Evolutionary conservation across 2,113 vertebrate genomes (phyloP).

Genomic region (Monopterus albus): DNA sequence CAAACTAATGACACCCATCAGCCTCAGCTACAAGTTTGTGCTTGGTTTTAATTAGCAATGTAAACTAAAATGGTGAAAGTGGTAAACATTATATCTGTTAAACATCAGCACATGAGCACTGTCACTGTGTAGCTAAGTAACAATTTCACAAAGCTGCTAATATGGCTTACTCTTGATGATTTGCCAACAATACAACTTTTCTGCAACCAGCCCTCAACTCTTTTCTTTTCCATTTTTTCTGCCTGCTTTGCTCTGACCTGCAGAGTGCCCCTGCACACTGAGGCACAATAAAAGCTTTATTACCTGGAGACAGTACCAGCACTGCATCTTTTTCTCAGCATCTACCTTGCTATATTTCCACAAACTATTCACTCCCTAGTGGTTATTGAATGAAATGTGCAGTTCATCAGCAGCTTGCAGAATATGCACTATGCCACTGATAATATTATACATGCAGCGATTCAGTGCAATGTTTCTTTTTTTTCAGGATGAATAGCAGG

Average conservation of each 20-base stretch:
- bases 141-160: not conserved
- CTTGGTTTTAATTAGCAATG: not conserved
- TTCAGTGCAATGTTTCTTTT: constrained; percentile 24
- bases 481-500: constrained; percentile 32
- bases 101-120: not conserved
- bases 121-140: not conserved
- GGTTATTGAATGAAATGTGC: constrained; percentile 27
- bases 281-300: constrained; percentile 27
- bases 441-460: constrained; percentile 17
- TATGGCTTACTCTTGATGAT: not conserved
- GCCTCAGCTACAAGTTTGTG: not conserved
- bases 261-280: constrained; percentile 16
- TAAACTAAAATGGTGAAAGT: not conserved
- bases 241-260: constrained; percentile 2
- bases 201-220: not conserved
- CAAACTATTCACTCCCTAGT: constrained; percentile 21
- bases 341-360: not conserved
- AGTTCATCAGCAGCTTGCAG: constrained; percentile 25
- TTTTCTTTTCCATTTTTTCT: not conserved
- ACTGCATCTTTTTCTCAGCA: not conserved
- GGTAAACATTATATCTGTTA: not conserved
- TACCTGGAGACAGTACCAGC: not conserved
- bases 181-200: not conserved
- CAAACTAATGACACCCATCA: not conserved
- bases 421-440: not conserved